Conservation (phyloP, 2,888 invertebrate genomes). For the Nemotelus nigrinus region DNA sequence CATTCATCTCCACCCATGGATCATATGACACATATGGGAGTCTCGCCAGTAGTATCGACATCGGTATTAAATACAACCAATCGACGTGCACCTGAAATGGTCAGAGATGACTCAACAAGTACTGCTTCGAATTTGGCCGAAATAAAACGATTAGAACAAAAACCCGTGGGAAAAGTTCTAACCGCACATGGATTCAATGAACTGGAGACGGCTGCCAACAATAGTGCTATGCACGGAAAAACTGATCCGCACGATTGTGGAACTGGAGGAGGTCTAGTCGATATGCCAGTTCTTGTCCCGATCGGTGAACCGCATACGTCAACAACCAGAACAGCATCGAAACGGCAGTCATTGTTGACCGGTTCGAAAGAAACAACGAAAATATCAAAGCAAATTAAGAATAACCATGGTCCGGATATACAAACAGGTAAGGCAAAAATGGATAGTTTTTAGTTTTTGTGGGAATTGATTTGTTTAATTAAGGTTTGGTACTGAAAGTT, state of each 20-base stretch:
- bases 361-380: neutral
- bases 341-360: neutral
- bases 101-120: neutral
- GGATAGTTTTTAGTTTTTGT: no score
- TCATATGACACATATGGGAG: neutral
- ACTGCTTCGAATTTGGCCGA: slow-evolving; percentile 29
- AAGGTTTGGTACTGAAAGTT: no score
- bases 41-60: neutral
- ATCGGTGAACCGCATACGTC: slow-evolving; percentile 48
- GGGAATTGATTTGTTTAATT: no score
- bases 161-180: slow-evolving; percentile 39
- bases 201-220: slow-evolving; percentile 6
- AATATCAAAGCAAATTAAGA: slow-evolving; percentile 11
- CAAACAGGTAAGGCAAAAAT: neutral
- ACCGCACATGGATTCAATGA: slow-evolving; percentile 45
- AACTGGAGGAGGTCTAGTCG: neutral
- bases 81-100: neutral
- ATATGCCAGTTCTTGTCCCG: slow-evolving; percentile 56
- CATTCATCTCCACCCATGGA: neutral
- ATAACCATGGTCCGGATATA: slow-evolving; percentile 29
- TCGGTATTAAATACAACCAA: neutral
- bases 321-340: slow-evolving; percentile 1
- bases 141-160: slow-evolving; percentile 45
- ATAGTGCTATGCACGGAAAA: slow-evolving; percentile 13
- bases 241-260: neutral